A percentile compares a stretch with the other conserved stretches of the same genome.
phyloP scores from a whole-genome alignment of 2,888 invertebrate genomes.

The Cheilosia vernalis region DNA sequence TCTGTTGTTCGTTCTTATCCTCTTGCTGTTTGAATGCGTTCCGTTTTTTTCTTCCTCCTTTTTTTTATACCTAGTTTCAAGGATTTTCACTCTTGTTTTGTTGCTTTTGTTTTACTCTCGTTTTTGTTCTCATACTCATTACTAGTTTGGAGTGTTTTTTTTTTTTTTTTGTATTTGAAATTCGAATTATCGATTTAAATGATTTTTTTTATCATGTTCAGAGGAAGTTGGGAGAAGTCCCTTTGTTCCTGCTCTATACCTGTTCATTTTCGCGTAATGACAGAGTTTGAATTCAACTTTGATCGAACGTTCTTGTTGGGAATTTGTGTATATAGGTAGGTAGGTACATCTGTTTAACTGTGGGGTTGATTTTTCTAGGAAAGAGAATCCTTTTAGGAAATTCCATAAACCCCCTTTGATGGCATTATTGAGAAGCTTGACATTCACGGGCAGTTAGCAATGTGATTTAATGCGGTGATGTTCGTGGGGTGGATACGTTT shows the following conservation, averaged over 20 bases:
- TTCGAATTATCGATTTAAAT: constrained; percentile 30
- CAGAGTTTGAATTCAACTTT: constrained; percentile 67
- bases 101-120: constrained; percentile 35
- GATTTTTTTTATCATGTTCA: constrained; percentile 34
- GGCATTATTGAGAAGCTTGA: not conserved
- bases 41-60: not conserved
- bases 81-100: constrained; percentile 26
- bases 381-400: not conserved
- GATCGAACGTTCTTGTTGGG: constrained; percentile 45
- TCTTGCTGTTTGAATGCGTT: constrained; percentile 28
- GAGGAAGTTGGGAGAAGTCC: not conserved
- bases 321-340: no score
- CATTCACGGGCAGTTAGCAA: not conserved
- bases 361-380: not conserved
- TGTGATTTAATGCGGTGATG: not conserved
- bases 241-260: not conserved
- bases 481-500: not conserved
- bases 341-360: not conserved
- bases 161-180: constrained; percentile 44
- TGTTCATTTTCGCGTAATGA: constrained; percentile 51
- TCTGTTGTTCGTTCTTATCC: constrained; percentile 17
- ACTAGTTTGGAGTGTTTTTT: constrained; percentile 41
- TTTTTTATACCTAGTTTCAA: constrained; percentile 30
- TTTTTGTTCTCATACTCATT: constrained; percentile 53
- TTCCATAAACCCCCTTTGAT: not conserved